Percentiles rank a stretch among this genome's conserved stretches.
Conservation (phyloP, 2,113 vertebrate genomes). For the Podarcis raffonei region DNA sequence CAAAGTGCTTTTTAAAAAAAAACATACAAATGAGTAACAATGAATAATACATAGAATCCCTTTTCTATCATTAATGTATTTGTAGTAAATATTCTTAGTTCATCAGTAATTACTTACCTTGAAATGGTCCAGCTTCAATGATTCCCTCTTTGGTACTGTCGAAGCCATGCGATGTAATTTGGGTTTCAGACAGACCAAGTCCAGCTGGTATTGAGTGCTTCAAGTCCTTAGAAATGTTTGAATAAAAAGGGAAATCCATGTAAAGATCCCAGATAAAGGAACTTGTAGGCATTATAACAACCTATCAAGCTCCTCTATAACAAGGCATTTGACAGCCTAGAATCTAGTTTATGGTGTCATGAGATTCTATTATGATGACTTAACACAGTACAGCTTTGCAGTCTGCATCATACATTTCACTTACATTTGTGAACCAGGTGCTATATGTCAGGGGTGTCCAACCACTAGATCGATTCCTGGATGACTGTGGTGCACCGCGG, state of each 20-base stretch:
- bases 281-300: conserved; percentile 44
- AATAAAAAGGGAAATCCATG: conserved; percentile 65
- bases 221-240: conserved; percentile 79
- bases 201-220: conserved; percentile 78
- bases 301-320: conserved; percentile 40
- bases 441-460: neutral
- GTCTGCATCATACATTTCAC: neutral
- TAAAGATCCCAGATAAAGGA: conserved; percentile 44
- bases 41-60: neutral
- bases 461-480: too few species aligned
- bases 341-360: conserved; percentile 10
- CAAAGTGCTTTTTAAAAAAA: neutral
- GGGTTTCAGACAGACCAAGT: conserved; percentile 85
- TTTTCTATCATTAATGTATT: neutral
- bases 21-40: neutral
- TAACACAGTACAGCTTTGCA: conserved; percentile 35
- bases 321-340: conserved; percentile 29
- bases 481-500: too few species aligned
- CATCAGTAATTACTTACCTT: conserved; percentile 75
- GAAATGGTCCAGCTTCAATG: conserved; percentile 82
- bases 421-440: neutral
- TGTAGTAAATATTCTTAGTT: neutral
- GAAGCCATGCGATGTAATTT: conserved; percentile 81
- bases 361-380: conserved; percentile 22
- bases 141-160: conserved; percentile 85